Evolutionary conservation across 2,888 invertebrate genomes (phyloP), one percentile per base, ranked within the genome.

Genomic region (Drosophila limbata): DNA sequence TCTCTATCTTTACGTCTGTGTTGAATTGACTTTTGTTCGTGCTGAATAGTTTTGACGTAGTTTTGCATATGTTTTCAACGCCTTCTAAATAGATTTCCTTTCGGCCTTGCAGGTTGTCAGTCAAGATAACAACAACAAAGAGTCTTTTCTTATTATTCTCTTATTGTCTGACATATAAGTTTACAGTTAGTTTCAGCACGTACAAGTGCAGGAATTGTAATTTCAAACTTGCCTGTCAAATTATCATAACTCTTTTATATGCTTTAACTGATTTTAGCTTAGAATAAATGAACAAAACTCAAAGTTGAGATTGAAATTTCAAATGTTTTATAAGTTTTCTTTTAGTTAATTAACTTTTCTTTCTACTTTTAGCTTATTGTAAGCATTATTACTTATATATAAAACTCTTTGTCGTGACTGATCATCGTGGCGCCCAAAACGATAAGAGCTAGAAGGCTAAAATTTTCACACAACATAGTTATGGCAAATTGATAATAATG

Each of bases 11-110:
- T 45, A 10, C 25, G 10, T 53, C 33, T 21, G 40, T 19, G 19
- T 47, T 21, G 6, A 8, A 9, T 61, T 44, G 39, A 40, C 60
- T 55, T 70, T 79, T 79, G 72, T 74, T 44, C 66, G 45, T 55
- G 57, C 52, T 60, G 60, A 66, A 81, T 81, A 80, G 79, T 81
- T 80, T 79, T 81, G 76, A 81, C 79, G 81, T 81, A 64, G 69
- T 79, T 80, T 81, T 79, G 79, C 77, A 79, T 78, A 78, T 78
- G 77, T 68, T 78, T 65, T 63, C 72, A 74, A 56, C 61, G 64
- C 56, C 64, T 51, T 63, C 51, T 61, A 75, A 75, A 77, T 68
- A 72, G 77, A 73, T 74, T 72, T 75, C 47, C 66, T 47, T 35
- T 45, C 45, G 61, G 76, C 60, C 69, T 74, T 79, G 70, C 71